A percentile compares a stretch with the other conserved stretches of the same genome.
These are phyloP conservation scores for Drosophila prostipennis DNA, from an alignment of 2,888 invertebrate species.

Conservation along the genomic window DNA sequence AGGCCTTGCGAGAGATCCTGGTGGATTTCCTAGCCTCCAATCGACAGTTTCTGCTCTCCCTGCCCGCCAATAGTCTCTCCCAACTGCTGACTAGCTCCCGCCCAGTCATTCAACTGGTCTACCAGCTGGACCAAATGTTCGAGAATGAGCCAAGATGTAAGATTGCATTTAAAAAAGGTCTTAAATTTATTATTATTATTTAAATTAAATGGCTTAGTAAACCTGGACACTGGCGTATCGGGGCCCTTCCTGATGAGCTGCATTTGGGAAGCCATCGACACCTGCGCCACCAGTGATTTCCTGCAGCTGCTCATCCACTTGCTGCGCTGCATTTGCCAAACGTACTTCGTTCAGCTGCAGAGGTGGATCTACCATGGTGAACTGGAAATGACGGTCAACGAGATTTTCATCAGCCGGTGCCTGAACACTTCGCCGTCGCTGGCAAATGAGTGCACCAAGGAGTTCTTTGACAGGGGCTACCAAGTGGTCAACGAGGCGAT, in stretches of 20 bases:
- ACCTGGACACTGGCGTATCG: conserved; percentile 64
- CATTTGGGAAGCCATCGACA: conserved; percentile 81
- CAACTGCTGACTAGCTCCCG: conserved; percentile 71
- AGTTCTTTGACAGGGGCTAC: conserved; percentile 83
- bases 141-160: conserved; percentile 77
- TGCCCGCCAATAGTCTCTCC: conserved; percentile 66
- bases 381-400: conserved; percentile 91
- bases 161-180: background rate
- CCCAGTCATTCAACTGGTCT: conserved; percentile 77
- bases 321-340: conserved; percentile 80
- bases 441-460: conserved; percentile 78
- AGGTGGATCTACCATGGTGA: conserved; percentile 94
- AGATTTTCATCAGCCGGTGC: conserved; percentile 89
- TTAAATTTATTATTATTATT: background rate
- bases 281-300: conserved; percentile 75
- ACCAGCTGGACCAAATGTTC: conserved; percentile 75
- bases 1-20: conserved; percentile 88
- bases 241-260: conserved; percentile 81
- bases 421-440: conserved; percentile 42
- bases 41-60: conserved; percentile 83
- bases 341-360: conserved; percentile 86
- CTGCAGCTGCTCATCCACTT: conserved; percentile 81
- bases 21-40: conserved; percentile 87
- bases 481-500: conserved; percentile 83
- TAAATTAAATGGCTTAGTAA: conserved; percentile 51